Conservation (phyloP, 2,797 vertebrate species). For the Catharus ustulatus region DNA sequence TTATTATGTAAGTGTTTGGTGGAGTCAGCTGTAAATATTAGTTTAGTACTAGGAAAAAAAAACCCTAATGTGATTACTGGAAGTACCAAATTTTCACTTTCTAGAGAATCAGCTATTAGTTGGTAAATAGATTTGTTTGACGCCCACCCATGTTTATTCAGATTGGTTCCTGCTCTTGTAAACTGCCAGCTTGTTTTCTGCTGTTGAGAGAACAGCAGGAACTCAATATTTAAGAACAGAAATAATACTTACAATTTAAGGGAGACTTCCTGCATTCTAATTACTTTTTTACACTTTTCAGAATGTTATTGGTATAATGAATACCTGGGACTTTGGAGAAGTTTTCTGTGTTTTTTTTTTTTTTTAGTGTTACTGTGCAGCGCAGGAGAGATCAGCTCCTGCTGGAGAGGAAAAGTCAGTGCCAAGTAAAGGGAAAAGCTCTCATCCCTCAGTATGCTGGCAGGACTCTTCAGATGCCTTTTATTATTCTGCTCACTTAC, state of each 20-base stretch:
- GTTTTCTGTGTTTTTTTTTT: not conserved
- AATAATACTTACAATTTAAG: slow-evolving; percentile 30
- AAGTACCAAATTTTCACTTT: slow-evolving; percentile 2
- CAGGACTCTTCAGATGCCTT: not conserved
- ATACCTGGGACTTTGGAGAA: not conserved
- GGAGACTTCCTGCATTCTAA: slow-evolving; percentile 14
- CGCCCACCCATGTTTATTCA: slow-evolving; percentile 1
- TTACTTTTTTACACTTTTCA: slow-evolving; percentile 13
- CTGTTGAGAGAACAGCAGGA: slow-evolving; percentile 24
- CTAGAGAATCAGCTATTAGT: not conserved
- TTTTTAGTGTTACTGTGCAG: not conserved
- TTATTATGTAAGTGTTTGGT: not conserved
- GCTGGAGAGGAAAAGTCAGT: not conserved
- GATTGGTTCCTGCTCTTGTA: not conserved
- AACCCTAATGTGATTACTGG: not conserved
- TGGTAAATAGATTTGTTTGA: slow-evolving; percentile 14
- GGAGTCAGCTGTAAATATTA: not conserved
- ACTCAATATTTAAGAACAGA: not conserved
- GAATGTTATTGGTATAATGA: slow-evolving; percentile 27
- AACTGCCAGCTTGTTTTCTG: slow-evolving; percentile 19
- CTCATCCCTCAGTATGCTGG: not conserved
- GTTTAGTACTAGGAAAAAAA: not conserved
- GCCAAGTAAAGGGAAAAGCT: not conserved
- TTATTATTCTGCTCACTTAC: not conserved
- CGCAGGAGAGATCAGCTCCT: not conserved